phyloP scores from a whole-genome alignment of 2,797 vertebrate genomes.

The Mormyrus hasselquistii region DNA sequence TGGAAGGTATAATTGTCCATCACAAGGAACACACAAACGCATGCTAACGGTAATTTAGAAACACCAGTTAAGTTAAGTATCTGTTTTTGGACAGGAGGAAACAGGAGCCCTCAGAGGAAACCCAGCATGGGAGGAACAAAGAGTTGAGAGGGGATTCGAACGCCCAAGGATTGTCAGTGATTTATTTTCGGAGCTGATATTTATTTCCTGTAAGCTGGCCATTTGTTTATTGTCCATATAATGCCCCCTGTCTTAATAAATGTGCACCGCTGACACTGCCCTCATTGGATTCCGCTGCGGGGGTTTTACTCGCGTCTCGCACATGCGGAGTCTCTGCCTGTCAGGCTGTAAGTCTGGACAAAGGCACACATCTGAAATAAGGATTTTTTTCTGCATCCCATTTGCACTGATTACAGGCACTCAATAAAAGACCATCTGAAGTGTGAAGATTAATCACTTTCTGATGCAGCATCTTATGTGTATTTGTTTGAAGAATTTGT shows the following conservation, averaged over 20 bases:
- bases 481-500: neutral
- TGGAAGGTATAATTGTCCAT: neutral
- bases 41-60: neutral
- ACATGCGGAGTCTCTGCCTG: neutral
- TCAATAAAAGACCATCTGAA: constrained; percentile 9
- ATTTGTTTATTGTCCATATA: neutral
- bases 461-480: neutral
- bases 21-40: neutral
- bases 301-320: neutral
- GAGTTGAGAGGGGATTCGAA: neutral
- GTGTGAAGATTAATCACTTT: neutral
- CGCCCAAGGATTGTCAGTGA: neutral
- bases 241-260: neutral
- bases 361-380: neutral
- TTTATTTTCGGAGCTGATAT: neutral
- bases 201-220: neutral
- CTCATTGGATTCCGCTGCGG: neutral
- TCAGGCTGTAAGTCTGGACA: neutral
- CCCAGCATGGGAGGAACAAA: neutral
- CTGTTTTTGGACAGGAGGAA: neutral
- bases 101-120: neutral
- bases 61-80: neutral
- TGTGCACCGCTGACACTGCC: neutral
- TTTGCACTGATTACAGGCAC: neutral
- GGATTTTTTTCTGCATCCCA: neutral